Base-by-base conservation (phyloP, 1,140 invertebrate genomes). In the Atopsyche davidsoni region DNA sequence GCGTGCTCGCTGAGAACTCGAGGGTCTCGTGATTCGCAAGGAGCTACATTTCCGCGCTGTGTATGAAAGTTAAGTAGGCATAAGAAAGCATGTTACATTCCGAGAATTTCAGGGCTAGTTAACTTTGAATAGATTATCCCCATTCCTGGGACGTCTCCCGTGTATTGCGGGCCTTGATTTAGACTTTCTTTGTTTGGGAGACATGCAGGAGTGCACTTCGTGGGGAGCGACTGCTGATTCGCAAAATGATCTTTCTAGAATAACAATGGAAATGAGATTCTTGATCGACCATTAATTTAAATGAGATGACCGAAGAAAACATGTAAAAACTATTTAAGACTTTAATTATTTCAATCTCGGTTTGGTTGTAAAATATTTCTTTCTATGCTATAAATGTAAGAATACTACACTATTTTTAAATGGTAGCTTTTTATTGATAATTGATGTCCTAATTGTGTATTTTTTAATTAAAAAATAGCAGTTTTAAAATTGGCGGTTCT, bases 21-120 rank as follows among this genome's bases (percentile, higher is more conserved):
- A 16, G n/a, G 19, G n/a, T 19, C 40, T 22, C 24, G 17, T n/a
- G 17, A 10, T 13, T 22, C 7, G 40, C 17, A 23, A 22, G 16
- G 16, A 42, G 40, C 22, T 46, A 46, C 43, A 40, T 52, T 41
- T 52, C 44, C 45, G 35, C 50, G 14, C 47, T 25, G 40, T 53
- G 43, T 47, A 47, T 25, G 22, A 38, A 46, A 54, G 36, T 49
- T 53, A 57, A 57, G 50, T 24, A 53, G 46, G 46, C 55, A 53
- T 50, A 53, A 57, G 50, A 45, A 53, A 51, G 51, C 51, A 53
- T 53, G 55, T 51, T 53, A 57, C 55, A 57, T 57, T 53, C 43
- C 17, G 13, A 43, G 55, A 47, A 53, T 57, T 57, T 57, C 55
- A 57, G 55, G 55, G 55, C 53, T 57, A 53, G 55, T 57, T 57